Base-by-base conservation (phyloP, 2,113 vertebrate genomes). In the Myrmecophaga tridactyla region DNA sequence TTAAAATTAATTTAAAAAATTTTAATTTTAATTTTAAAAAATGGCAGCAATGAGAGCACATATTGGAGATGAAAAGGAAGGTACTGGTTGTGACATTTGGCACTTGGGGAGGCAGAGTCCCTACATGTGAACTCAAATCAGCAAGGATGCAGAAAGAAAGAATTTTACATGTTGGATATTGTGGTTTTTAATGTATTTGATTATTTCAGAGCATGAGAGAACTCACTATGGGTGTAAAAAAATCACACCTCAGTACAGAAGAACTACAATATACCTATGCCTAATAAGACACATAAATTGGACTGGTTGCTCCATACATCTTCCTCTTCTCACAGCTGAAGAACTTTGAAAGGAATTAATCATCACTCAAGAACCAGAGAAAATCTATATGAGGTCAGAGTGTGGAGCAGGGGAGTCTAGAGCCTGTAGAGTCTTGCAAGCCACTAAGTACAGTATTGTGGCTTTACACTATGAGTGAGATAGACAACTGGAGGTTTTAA, bases 11-110 rank as follows among this genome's bases (percentile, higher is more conserved):
- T n/a, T n/a, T n/a, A n/a, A n/a, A n/a, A n/a, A n/a, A n/a, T n/a
- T n/a, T n/a, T n/a, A n/a, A n/a, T n/a, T n/a, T n/a, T n/a, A n/a
- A n/a, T n/a, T n/a, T 58, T 21, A 56, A 56, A 21, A 56, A 62
- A 72, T 72, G 43, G 14, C 53, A 91, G 51, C 23, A 84, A 9
- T 82, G 39, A 81, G 15, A 70, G 88, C 72, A 27, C 17, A 86
- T 36, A 75, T 17, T 51, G n/a, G 34, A 89, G 20, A 90, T 82
- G 43, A 94, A 94, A 96, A 87, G 15, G 51, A 94, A 23, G 75
- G 31, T 29, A 89, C 3, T 65, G 39, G 86, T 41, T 27, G 58
- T 90, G 48, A 31, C 29, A 76, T 87, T 82, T 87, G 27, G 60
- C 43, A 63, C 63, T 82, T 51, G 77, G 83, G 62, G 80, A 87